A percentile compares a stretch with the other conserved stretches of the same genome.
phyloP scores from a whole-genome alignment of 1,140 invertebrate genomes.

The Sycobia sp. region DNA sequence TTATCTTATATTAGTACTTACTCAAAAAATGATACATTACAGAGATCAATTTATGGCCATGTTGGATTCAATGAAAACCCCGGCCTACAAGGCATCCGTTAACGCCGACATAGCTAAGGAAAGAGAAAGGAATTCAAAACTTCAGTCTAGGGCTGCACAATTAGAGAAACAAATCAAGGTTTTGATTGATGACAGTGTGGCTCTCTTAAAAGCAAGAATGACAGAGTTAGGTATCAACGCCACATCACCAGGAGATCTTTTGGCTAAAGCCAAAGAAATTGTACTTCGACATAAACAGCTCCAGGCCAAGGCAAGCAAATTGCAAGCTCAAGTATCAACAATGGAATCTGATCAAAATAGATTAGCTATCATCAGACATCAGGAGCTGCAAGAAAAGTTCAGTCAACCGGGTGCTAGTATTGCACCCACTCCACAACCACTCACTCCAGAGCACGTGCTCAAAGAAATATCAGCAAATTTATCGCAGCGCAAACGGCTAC shows the following conservation, averaged over 20 bases:
- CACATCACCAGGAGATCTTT: constrained; percentile 80
- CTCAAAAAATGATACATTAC: too few species aligned
- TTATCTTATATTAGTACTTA: too few species aligned
- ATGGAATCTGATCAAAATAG: constrained; percentile 75
- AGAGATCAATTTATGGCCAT: constrained; percentile 83
- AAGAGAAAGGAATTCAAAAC: constrained; percentile 78
- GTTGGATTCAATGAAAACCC: constrained; percentile 80
- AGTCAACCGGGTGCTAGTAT: constrained; percentile 52
- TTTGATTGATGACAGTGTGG: constrained; percentile 90
- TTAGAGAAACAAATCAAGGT: constrained; percentile 90
- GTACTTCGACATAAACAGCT: constrained; percentile 88
- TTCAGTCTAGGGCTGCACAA: constrained; percentile 80
- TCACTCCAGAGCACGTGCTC: constrained; percentile 78
- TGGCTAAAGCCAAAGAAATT: constrained; percentile 91
- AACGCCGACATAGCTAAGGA: constrained; percentile 81
- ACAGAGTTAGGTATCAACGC: constrained; percentile 87
- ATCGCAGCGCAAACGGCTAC: constrained; percentile 78
- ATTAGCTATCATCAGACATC: constrained; percentile 70
- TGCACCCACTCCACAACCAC: constrained; percentile 68
- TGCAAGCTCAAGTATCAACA: constrained; percentile 78
- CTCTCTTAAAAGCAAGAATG: constrained; percentile 85
- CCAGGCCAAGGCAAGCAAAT: constrained; percentile 80
- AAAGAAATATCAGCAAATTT: constrained; percentile 85
- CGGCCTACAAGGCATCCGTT: constrained; percentile 74
- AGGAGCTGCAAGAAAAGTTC: constrained; percentile 73